Evolutionary conservation across 2,113 vertebrate genomes (phyloP), one percentile per base, ranked within the genome.

Genomic region (Elanus axillaris): DNA sequence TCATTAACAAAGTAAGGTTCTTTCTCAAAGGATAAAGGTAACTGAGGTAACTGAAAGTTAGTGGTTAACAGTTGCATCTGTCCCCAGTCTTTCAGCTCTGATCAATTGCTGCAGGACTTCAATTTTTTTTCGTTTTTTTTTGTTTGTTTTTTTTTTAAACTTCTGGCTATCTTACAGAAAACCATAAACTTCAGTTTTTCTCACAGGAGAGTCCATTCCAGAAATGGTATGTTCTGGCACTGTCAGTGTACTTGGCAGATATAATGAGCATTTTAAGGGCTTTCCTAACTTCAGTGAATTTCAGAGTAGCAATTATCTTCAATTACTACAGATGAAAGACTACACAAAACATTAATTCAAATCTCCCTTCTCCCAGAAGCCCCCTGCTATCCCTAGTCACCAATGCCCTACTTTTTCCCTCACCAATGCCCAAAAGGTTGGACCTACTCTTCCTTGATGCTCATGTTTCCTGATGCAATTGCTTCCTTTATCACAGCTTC

Each of bases 271-370:
- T 86, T 77, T 91, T 45, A 86, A 93, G 55, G 86, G 59, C 76
- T 84, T 91, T 91, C 59, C 50, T 71, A 91, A 92, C 63, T 69
- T 73, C 76, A 93, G 40, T 23, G 40, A 68, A 76, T 86, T 90
- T 94, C 85, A 92, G 71, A 86, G 63, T 27, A 92, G 75, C 79
- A 92, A 92, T 90, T 93, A 92, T 34, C 71, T 76, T 83, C 82
- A 88, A 74, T 88, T 95, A 90, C 85, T 86, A 26, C 86, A 93
- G 78, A 86, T 50, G 78, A 93, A 93, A 97, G 81, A 66, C 78
- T 62, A 83, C 67, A 88, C 21, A 45, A 93, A 88, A 96, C 0
- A 11, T 62, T 74, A 74, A 55, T 47, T 92, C 42, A 79, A 86
- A 27, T 2, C 32, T 38, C n/a, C 20, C 15, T 71, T 55, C 63